phyloP scores from a whole-genome alignment of 2,113 vertebrate species.

The Pseudopipra pipra region DNA sequence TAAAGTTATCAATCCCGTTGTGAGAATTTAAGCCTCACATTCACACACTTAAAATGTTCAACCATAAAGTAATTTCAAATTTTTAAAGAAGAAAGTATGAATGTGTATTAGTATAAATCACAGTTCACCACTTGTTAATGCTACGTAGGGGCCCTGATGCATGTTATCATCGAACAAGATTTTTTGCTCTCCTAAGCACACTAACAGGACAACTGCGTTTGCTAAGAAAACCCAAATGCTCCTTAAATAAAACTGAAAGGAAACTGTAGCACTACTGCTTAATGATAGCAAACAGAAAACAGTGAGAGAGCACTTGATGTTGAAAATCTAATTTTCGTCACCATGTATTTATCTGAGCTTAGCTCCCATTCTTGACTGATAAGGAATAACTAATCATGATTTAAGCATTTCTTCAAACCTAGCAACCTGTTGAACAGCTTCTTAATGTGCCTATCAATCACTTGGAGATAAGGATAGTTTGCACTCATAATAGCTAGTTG shows the following conservation, averaged over 20 bases:
- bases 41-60: not conserved
- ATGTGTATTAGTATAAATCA: not conserved
- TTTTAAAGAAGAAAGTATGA: not conserved
- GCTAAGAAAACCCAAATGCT: constrained; percentile 23
- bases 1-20: not conserved
- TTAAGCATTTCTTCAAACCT: constrained; percentile 81
- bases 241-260: constrained; percentile 44
- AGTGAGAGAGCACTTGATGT: constrained; percentile 44
- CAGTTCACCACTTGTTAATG: not conserved
- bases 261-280: constrained; percentile 47
- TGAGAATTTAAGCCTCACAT: not conserved
- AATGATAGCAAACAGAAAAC: constrained; percentile 49
- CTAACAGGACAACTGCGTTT: constrained; percentile 10
- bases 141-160: not conserved
- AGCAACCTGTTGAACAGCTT: constrained; percentile 83
- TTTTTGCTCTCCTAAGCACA: constrained; percentile 15
- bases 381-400: constrained; percentile 76
- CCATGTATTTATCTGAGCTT: constrained; percentile 71
- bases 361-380: constrained; percentile 72
- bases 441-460: constrained; percentile 86
- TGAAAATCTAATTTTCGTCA: constrained; percentile 68
- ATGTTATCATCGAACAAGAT: constrained; percentile 32
- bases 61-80: not conserved
- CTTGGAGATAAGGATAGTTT: constrained; percentile 79
- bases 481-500: constrained; percentile 80